Base-by-base conservation (phyloP, 2,888 invertebrate genomes). In the Hedychridium roseum region DNA sequence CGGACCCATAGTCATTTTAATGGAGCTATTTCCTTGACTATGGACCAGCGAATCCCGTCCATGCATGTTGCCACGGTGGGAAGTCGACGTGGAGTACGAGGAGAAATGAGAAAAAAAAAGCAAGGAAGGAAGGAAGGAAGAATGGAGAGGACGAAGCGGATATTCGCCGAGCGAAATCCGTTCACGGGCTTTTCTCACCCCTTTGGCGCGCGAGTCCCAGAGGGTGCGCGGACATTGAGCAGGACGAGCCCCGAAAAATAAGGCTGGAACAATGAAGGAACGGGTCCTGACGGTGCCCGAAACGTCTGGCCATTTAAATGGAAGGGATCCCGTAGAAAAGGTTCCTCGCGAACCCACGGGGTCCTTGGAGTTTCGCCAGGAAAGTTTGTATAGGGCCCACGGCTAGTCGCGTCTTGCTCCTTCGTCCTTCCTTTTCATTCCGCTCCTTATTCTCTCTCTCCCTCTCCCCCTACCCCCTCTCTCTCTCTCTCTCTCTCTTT, bases 191-290 rank as follows among this genome's bases (percentile, higher is more conserved):
- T 27, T 30, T 37, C 34, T 40, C 27, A 43, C 48, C 55, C 54
- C 15, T 38, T 55, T 42, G 16, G 21, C 18, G 32, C 17, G 20
- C 43, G 36, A 20, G 28, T 31, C 17, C 23, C 44, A 12, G 9
- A 37, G 54, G 44, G 41, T 39, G 41, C 20, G 34, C 40, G 45
- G 55, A 49, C 43, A 52, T 36, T 41, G 55, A 41, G 57, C 55
- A 49, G 21, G 65, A 67, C 60, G 60, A 67, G 66, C 47, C 60
- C 57, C 58, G 60, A 68, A 73, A n/a, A 74, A 72, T 71, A 66
- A 71, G 66, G 63, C 56, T 60, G 64, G 68, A 70, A 73, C 74
- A 74, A 75, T 72, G 50, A 58, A 31, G 50, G 57, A 57, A 58
- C 62, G 61, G 60, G 57, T 58, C 54, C 54, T 57, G 56, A 50